Base-by-base conservation (phyloP, 2,888 invertebrate species). In the Dolichomitus sp. region DNA sequence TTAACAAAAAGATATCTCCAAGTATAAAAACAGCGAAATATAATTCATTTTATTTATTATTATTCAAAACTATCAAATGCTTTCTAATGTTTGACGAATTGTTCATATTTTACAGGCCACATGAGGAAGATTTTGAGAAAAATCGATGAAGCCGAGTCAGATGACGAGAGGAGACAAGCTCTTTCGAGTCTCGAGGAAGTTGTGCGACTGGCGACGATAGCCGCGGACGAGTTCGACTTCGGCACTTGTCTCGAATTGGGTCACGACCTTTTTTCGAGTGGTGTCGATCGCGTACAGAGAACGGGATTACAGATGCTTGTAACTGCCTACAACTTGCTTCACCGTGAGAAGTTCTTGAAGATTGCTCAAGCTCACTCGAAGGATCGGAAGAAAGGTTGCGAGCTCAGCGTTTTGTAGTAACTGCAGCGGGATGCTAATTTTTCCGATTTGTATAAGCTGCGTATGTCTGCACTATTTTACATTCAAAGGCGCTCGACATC, bases 161-260 rank as follows among this genome's bases (percentile, higher is more conserved):
- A 96, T 30, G 94, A 94, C 12, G 96, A 96, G 84, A 96, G 95
- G 87, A 94, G 95, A 81, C 94, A 94, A 66, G 94, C 95, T 40
- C 94, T 97, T 81, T 96, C 96, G 27, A 95, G 96, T 37, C 92
- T 99, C 4, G 97, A 98, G 88, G 97, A 98, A 77, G 94, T 98
- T 1, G 95, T 98, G 81, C 98, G 97, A 4, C 96, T 96, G 76
- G 97, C 98, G 6, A 97, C 96, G 92, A 98, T 98, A 92, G 99
- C 99, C 0, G 96, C 97, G 77, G 99, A 99, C 91, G 99, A 99
- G 93, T 97, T 97, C 91, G 99, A 99, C 93, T 99, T 98, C 94
- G 99, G 99, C 0, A 98, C 98, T 73, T 97, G 98, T 0, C 93
- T 99, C 1, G 99, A 99, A 93, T 94, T 98, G 48, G 99, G 98